Percentiles rank a stretch among this genome's conserved stretches.
Conservation (phyloP, 2,113 vertebrate species). For the Myotis lucifugus region DNA sequence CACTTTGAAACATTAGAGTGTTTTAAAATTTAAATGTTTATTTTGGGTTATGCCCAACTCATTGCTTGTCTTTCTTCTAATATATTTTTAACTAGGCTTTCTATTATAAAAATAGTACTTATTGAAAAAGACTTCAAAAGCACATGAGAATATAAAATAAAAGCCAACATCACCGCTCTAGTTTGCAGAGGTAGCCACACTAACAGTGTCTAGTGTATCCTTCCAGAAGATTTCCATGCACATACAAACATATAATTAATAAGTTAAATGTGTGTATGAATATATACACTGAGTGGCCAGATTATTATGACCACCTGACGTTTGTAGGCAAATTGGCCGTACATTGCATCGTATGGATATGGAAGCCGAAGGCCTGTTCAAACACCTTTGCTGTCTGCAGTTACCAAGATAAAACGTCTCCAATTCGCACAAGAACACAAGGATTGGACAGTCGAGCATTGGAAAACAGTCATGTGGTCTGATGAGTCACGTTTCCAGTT, state of each 20-base stretch:
- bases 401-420: no score
- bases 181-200: not conserved
- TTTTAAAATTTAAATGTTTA: not conserved
- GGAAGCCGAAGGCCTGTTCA: no score
- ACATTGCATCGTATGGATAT: no score
- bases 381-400: no score
- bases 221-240: not conserved
- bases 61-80: not conserved
- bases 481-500: no score
- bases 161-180: rapidly evolving
- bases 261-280: not conserved
- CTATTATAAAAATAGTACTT: not conserved
- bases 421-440: no score
- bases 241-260: not conserved
- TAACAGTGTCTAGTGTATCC: not conserved
- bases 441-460: no score
- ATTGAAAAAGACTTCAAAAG: not conserved
- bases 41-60: not conserved
- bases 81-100: not conserved
- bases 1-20: not conserved
- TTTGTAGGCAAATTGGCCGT: no score
- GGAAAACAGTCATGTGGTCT: no score
- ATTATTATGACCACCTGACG: no score
- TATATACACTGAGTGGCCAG: no score
- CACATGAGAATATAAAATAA: not conserved